Base-by-base conservation (phyloP, 2,797 vertebrate species). In the Microtus obscurus region DNA sequence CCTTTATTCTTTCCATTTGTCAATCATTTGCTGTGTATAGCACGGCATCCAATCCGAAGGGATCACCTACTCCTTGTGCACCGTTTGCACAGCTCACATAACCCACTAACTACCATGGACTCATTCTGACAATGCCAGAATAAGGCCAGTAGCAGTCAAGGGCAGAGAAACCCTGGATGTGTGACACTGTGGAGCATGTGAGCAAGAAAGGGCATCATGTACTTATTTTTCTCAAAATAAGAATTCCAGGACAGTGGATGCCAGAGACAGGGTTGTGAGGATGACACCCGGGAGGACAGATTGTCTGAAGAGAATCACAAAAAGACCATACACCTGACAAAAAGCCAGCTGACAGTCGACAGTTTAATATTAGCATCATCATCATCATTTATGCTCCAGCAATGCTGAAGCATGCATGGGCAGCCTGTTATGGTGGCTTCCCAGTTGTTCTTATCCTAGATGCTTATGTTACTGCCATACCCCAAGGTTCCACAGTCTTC, bases 191-290 rank as follows among this genome's bases (percentile, higher is more conserved):
- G 86, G 89, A 56, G n/a, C 17, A 1, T 71, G 56, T 48, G 74
- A 80, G 61, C 56, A 82, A 79, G 34, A 87, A 56, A 73, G 90
- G 40, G 10, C 45, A 73, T 7, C 16, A 1, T 48, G 3, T 65
- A 6, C 11, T 13, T 25, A 48, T 65, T 89, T 53, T 73, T 87
- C 53, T 43, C 63, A 34, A 95, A 89, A 80, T 91, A 71, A 65
- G 51, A 27, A 51, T 73, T 73, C n/a, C 25, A 76, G 71, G 34
- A 2, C 65, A 59, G 69, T 80, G 14, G 14, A 19, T 51, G 7
- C 13, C 4, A 19, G 53, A n/a, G 48, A n/a, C 51, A 56, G 45
- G 65, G 34, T 37, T 13, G 34, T 3, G 2, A 56, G 23, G 25
- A 71, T 21, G n/a, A 14, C 51, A 40, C 29, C 40, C 31, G 5